Evolutionary conservation across 92 coral and sea anemone genomes (phyloP).

Genomic region (Porites lobata): DNA sequence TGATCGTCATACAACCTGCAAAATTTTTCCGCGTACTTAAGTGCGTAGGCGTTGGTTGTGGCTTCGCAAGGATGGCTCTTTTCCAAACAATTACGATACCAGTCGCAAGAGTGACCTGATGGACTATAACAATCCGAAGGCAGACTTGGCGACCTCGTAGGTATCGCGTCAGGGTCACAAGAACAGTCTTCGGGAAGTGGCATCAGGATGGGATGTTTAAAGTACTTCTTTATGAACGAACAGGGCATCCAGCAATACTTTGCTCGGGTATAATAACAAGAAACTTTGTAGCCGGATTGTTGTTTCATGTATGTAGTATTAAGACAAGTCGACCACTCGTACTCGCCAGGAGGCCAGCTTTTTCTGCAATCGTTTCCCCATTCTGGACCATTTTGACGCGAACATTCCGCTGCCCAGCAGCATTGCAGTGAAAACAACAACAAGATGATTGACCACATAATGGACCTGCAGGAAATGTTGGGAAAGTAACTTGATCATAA

Average conservation of each 20-base stretch:
- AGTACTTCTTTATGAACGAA: neutral
- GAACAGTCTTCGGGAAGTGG: constrained; percentile 59
- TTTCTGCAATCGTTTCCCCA: neutral
- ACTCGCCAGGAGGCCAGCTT: neutral
- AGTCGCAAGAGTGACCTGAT: constrained; percentile 57
- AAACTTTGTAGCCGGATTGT: neutral
- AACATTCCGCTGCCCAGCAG: neutral
- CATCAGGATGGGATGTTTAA: neutral
- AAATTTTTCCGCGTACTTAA: constrained; percentile 63
- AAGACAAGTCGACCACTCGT: neutral
- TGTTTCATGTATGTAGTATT: neutral
- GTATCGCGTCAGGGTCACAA: constrained; percentile 33
- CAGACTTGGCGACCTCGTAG: constrained; percentile 8
- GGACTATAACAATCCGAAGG: constrained; percentile 68
- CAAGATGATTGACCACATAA: neutral
- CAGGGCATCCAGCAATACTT: neutral
- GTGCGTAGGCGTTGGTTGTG: constrained; percentile 67
- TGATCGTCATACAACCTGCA: constrained; percentile 47
- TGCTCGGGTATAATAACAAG: neutral
- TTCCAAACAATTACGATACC: constrained; percentile 71
- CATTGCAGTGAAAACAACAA: neutral
- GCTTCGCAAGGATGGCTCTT: constrained; percentile 67
- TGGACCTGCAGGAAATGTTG: neutral
- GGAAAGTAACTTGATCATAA: neutral
- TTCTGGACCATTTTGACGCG: neutral